Conservation (phyloP, 2,888 invertebrate genomes). For the Boloria euphrosyne region DNA sequence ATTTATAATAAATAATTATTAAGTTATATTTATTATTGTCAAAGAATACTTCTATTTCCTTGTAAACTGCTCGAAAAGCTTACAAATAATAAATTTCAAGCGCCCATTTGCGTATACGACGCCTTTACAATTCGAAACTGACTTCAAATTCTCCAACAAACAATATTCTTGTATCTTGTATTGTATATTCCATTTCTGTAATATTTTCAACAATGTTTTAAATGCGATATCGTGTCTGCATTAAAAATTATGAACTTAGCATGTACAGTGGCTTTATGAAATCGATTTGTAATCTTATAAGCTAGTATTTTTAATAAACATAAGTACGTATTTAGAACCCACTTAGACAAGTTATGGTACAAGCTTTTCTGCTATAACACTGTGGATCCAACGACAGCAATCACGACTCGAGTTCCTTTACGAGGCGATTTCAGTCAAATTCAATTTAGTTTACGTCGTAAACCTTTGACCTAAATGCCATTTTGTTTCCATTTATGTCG, state of each 20-base stretch:
- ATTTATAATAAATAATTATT: conserved; percentile 11
- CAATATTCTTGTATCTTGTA: too few species aligned
- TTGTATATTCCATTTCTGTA: too few species aligned
- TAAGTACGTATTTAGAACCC: conserved; percentile 15
- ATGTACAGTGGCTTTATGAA: too few species aligned
- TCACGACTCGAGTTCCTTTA: conserved; percentile 65
- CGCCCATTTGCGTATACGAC: too few species aligned
- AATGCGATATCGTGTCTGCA: too few species aligned
- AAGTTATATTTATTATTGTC: conserved; percentile 1
- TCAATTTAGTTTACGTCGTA: conserved; percentile 76
- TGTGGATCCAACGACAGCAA: conserved; percentile 60
- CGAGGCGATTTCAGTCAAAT: conserved; percentile 70
- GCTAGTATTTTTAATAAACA: conserved; percentile 17
- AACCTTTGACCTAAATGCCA: conserved; percentile 68
- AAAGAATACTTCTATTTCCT: neutral
- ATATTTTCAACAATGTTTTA: too few species aligned
- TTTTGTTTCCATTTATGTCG: conserved; percentile 47
- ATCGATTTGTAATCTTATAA: neutral
- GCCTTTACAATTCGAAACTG: too few species aligned
- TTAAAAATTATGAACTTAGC: too few species aligned
- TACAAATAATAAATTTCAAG: neutral
- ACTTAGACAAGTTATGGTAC: conserved; percentile 20
- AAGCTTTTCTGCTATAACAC: conserved; percentile 44
- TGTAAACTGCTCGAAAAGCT: neutral
- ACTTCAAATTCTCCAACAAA: too few species aligned